These are phyloP conservation scores for Lordiphosa clarofinis DNA, from an alignment of 1,140 invertebrate genomes.

Conservation along the genomic window DNA sequence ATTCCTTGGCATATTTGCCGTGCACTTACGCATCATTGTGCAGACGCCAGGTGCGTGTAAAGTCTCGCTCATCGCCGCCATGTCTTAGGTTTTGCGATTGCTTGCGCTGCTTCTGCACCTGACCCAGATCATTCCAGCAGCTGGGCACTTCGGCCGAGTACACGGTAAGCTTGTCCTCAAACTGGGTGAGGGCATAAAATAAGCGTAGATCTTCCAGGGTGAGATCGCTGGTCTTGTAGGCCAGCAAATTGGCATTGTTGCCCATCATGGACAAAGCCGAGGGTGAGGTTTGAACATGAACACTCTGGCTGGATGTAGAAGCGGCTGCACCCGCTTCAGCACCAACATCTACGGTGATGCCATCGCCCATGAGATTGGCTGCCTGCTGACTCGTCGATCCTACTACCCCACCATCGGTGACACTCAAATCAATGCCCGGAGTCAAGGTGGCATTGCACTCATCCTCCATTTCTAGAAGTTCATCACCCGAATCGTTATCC, in stretches of 20 bases:
- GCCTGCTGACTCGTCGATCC: conserved; percentile 1
- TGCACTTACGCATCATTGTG: conserved; percentile 87
- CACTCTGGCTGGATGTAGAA: conserved; percentile 18
- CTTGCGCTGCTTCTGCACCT: conserved; percentile 91
- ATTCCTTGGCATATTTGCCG: background rate
- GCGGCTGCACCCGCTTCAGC: conserved; percentile 16
- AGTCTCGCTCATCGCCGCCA: conserved; percentile 89
- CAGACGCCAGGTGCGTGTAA: conserved; percentile 91
- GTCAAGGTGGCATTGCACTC: conserved; percentile 78
- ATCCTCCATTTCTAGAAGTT: conserved; percentile 84
- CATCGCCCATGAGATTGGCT: conserved; percentile 1
- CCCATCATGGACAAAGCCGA: conserved; percentile 42
- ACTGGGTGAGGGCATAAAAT: conserved; percentile 84
- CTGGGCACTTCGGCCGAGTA: conserved; percentile 94
- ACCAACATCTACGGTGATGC: conserved; percentile 42
- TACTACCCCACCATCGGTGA: conserved; percentile 47
- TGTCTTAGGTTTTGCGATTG: conserved; percentile 89
- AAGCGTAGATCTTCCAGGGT: conserved; percentile 81
- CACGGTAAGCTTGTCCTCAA: conserved; percentile 81
- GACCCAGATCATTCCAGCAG: conserved; percentile 95
- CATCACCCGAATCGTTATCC: conserved; percentile 85
- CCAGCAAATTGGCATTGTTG: conserved; percentile 79
- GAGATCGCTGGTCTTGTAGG: conserved; percentile 81
- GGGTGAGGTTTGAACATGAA: conserved; percentile 52
- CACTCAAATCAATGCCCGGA: conserved; percentile 53